A percentile compares a stretch with the other conserved stretches of the same genome.
Conservation (phyloP, 2,797 vertebrate species). For the Sarcoramphus papa region DNA sequence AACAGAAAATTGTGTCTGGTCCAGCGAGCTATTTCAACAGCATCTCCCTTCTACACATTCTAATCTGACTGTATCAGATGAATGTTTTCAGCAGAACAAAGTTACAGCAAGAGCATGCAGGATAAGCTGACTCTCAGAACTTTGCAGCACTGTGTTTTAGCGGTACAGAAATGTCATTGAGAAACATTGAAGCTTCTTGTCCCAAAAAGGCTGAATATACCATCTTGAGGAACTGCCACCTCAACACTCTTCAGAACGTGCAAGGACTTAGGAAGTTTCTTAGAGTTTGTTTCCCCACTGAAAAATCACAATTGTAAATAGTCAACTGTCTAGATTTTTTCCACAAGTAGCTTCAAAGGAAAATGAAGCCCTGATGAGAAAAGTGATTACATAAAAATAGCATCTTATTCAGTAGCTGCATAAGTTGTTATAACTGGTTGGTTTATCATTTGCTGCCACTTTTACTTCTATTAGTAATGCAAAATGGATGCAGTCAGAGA, state of each 20-base stretch:
- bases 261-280: not conserved
- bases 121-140: not conserved
- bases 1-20: not conserved
- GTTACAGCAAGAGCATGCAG: not conserved
- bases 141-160: not conserved
- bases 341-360: not conserved
- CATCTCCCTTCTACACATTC: not conserved
- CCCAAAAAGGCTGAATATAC: not conserved
- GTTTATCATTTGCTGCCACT: not conserved
- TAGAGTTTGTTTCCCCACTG: not conserved
- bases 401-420: not conserved
- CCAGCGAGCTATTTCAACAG: not conserved
- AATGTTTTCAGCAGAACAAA: not conserved
- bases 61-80: not conserved
- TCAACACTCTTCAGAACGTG: not conserved
- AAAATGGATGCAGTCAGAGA: not conserved
- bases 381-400: not conserved
- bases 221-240: not conserved
- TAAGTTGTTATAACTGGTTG: not conserved
- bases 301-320: not conserved
- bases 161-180: not conserved
- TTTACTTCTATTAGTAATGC: not conserved
- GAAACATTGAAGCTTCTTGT: not conserved
- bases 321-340: not conserved
- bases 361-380: not conserved